Base-by-base conservation (phyloP, 2,113 vertebrate species). In the Plectropomus leopardus region DNA sequence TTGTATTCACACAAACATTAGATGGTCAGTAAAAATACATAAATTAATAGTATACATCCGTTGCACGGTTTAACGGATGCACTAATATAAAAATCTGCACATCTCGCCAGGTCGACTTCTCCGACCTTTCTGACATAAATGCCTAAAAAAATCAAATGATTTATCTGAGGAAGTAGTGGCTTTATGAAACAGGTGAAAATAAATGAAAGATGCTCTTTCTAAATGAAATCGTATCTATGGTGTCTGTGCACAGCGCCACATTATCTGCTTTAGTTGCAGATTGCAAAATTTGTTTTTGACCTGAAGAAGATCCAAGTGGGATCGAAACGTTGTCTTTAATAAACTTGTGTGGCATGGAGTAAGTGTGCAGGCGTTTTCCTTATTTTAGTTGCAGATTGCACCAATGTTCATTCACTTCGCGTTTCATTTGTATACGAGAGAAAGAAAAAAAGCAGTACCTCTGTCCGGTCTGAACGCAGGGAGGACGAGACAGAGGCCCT, bases 401-500 rank as follows among this genome's bases (percentile, higher is more conserved):
- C n/a, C 34, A 24, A 3, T 45, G 23, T 44, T 72, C 34, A 10
- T 58, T 66, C 53, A 30, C 44, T 36, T 36, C n/a, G 42, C 11
- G 14, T 69, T 74, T 80, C 5, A 60, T 47, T 23, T 26, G 9
- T 4, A 34, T 5, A 17, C 2, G 17, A 59, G 54, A 58, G 23
- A n/a, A 34, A 23, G 16, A 48, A 23, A 28, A 15, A 24, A 68
- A 13, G 24, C 23, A 65, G 30, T 40, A 72, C 72, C 74, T 89
- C 85, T 44, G 87, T 81, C 83, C 60, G 40, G 64, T 65, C 71
- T 68, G 80, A 78, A 78, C 55, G 53, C 65, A 67, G 17, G 34
- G 63, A 61, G 78, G 85, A 79, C 66, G 79, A 88, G 69, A 58
- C 80, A 65, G 87, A 84, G 89, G 87, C 89, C 92, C 91, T 93